Evolutionary conservation across 2,888 invertebrate species (phyloP).

Genomic region (Drosophila tanythrix): DNA sequence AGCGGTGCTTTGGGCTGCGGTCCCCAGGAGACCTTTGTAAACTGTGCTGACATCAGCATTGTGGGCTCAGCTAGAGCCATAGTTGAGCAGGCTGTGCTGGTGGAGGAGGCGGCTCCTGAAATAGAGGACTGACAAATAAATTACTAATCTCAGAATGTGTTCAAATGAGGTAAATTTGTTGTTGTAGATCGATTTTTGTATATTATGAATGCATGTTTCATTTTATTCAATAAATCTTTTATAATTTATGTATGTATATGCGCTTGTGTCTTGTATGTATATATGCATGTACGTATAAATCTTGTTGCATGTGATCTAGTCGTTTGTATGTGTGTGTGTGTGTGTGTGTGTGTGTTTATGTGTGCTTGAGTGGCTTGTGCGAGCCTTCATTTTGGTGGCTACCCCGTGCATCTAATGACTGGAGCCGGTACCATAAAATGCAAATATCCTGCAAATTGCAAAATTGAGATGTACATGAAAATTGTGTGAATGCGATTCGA

Average conservation of each 20-base stretch:
- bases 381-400: constrained; percentile 17
- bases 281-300: constrained; percentile 32
- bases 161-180: no score
- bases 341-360: constrained; percentile 18
- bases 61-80: constrained; percentile 32
- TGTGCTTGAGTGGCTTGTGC: constrained; percentile 7
- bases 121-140: neutral
- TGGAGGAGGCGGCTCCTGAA: neutral
- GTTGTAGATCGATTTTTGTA: neutral
- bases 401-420: constrained; percentile 43
- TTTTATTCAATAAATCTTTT: constrained; percentile 76
- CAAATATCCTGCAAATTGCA: constrained; percentile 30
- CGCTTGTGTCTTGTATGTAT: constrained; percentile 38
- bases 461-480: constrained; percentile 13
- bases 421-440: constrained; percentile 28
- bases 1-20: constrained; percentile 85
- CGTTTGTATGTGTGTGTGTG: constrained; percentile 17
- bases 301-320: constrained; percentile 32
- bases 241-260: constrained; percentile 54
- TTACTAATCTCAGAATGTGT: constrained; percentile 10
- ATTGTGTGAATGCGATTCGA: constrained; percentile 32
- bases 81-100: constrained; percentile 24
- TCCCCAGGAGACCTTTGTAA: constrained; percentile 85
- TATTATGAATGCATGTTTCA: constrained; percentile 66
- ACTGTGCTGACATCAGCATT: constrained; percentile 86